These are phyloP conservation scores for Euphydryas editha DNA, from an alignment of 2,888 invertebrate species.

Conservation along the genomic window DNA sequence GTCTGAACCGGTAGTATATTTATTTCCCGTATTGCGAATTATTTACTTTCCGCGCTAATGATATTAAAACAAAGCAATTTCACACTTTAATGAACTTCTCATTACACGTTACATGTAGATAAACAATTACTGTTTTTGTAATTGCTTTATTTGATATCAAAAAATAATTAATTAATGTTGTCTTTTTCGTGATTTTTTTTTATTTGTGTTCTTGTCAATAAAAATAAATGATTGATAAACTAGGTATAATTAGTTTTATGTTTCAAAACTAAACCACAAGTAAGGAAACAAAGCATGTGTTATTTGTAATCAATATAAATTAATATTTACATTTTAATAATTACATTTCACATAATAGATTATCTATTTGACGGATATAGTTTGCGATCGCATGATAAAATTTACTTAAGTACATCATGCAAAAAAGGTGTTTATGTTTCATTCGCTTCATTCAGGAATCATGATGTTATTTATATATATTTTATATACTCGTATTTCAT, in stretches of 20 bases:
- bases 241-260: too few species aligned
- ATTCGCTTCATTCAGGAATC: background rate
- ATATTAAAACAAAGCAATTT: constrained; percentile 44
- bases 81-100: constrained; percentile 51
- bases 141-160: background rate
- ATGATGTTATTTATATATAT: too few species aligned
- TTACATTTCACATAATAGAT: too few species aligned
- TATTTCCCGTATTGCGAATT: constrained; percentile 36
- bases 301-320: too few species aligned
- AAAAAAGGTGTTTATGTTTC: background rate
- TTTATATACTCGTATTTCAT: too few species aligned
- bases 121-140: constrained; percentile 8
- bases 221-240: too few species aligned
- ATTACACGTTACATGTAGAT: constrained; percentile 40
- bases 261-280: background rate
- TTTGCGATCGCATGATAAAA: constrained; percentile 1
- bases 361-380: too few species aligned
- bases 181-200: background rate
- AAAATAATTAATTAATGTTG: background rate
- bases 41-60: constrained; percentile 34
- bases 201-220: background rate
- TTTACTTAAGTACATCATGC: background rate
- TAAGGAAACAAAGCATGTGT: too few species aligned
- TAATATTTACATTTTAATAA: background rate
- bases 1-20: constrained; percentile 35